Percentiles rank a stretch among this genome's conserved stretches.
Evolutionary conservation across 2,113 vertebrate genomes (phyloP).

Genomic region (Dendrocopos noguchii): DNA sequence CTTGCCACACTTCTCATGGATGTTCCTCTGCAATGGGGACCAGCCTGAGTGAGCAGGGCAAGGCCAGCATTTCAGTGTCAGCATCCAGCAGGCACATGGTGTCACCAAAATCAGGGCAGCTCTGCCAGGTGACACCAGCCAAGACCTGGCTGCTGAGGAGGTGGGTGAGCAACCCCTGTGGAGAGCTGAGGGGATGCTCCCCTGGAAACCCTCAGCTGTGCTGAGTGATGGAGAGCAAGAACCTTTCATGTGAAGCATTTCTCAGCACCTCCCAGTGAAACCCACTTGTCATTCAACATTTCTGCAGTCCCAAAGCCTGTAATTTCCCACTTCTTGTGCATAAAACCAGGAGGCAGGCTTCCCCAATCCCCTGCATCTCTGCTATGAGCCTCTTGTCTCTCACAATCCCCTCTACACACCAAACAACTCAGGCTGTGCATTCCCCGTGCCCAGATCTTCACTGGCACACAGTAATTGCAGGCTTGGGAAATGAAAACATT

Average conservation of each 20-base stretch:
- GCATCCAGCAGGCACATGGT: rapidly evolving
- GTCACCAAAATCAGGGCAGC: background rate
- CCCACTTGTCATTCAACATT: background rate
- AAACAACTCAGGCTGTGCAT: background rate
- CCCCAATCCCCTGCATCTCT: background rate
- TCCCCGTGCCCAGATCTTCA: background rate
- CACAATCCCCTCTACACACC: background rate
- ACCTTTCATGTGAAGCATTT: background rate
- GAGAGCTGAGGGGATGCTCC: background rate
- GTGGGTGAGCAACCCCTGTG: background rate
- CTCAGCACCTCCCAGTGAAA: background rate
- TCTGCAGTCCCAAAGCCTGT: background rate
- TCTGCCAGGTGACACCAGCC: background rate
- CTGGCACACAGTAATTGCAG: background rate
- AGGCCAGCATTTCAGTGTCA: background rate
- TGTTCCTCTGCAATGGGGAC: background rate
- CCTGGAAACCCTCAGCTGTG: background rate
- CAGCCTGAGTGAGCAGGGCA: too few relatives aligned
- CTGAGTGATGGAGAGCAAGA: background rate
- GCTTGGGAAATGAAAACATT: background rate
- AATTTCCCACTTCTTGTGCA: conserved; percentile 4
- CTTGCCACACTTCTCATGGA: background rate
- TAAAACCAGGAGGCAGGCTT: background rate
- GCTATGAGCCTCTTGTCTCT: background rate
- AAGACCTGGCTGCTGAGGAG: background rate